Evolutionary conservation across 1,140 invertebrate genomes (phyloP), one percentile per base, ranked within the genome.

Genomic region (Ruditapes philippinarum): DNA sequence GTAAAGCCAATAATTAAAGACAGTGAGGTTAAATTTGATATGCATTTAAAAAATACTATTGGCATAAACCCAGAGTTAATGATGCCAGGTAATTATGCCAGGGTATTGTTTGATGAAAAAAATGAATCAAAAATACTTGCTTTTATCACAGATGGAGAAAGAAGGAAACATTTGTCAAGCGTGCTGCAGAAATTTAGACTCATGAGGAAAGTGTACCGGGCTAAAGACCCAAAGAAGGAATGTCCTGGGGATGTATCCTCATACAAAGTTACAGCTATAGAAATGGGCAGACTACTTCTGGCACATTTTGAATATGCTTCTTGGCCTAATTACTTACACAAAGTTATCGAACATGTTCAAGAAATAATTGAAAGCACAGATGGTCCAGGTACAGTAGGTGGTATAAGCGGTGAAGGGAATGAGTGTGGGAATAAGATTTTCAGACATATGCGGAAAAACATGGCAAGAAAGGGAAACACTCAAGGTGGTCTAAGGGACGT

Each of bases 401-500:
- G 70, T n/a, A 17, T 74, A n/a, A 74, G 70, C 38, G 70, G 40
- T 38, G 36, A 45, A 74, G 70, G 40, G 70, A 74, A 45, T n/a
- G 70, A 45, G 38, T 40, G 70, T 11, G 70, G 70, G 14, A 74
- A 74, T 22, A 74, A 74, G 31, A 40, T 45, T 33, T 74, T 74
- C n/a, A 38, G 40, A n/a, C 70, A 74, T 25, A 42, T 45, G 36
- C 12, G 70, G 25, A 40, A 74, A 74, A 74, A 74, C 25, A 11
- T 74, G 3, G 70, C 70, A 9, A 9, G 70, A 42, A 74, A 74
- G 36, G 70, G 70, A 65, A 65, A 65, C 62, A 65, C 62, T 9
- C 62, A 65, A 36, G 62, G 62, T 65, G 70, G 40, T 42, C 38
- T 74, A 42, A 38, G 70, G 70, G 70, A 74, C 42, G 70, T 74